A percentile compares a stretch with the other conserved stretches of the same genome.
Conservation (phyloP, 92 coral and sea anemone species). For the Phenganax marumi region DNA sequence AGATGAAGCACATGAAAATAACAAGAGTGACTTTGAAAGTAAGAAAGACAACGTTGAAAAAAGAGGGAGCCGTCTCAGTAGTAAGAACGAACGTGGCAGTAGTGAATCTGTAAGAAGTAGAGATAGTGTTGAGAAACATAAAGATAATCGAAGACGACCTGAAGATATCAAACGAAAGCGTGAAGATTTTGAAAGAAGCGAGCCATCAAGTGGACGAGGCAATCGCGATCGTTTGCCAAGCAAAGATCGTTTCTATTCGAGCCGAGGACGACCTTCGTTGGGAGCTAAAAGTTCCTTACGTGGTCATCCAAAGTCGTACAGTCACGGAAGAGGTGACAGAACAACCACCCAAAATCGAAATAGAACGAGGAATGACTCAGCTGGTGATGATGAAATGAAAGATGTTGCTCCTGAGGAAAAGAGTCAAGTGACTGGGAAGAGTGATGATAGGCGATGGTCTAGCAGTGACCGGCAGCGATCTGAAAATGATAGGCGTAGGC, state of each 20-base stretch:
- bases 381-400: slow-evolving; percentile 17
- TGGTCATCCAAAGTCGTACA: slow-evolving; percentile 42
- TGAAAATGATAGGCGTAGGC: neutral
- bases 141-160: slow-evolving; percentile 29
- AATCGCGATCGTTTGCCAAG: neutral
- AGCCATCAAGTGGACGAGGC: slow-evolving; percentile 14
- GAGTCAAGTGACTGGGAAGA: slow-evolving; percentile 14
- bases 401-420: slow-evolving; percentile 35
- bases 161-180: slow-evolving; percentile 35
- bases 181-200: slow-evolving; percentile 37
- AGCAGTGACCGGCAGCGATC: neutral
- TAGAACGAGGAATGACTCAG: slow-evolving; percentile 27
- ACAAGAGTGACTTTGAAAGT: slow-evolving; percentile 8
- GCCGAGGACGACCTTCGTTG: slow-evolving; percentile 22
- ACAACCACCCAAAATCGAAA: neutral
- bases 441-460: slow-evolving; percentile 6
- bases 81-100: slow-evolving; percentile 41
- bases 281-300: slow-evolving; percentile 35
- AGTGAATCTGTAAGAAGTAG: slow-evolving; percentile 36
- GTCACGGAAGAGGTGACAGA: slow-evolving; percentile 16
- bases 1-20: slow-evolving; percentile 25
- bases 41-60: slow-evolving; percentile 20
- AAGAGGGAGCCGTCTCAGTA: neutral
- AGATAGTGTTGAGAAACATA: slow-evolving; percentile 28
- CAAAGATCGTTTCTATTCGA: neutral